These are phyloP conservation scores for Labeo calbasu DNA, from an alignment of 2,797 vertebrate species.

Conservation along the genomic window DNA sequence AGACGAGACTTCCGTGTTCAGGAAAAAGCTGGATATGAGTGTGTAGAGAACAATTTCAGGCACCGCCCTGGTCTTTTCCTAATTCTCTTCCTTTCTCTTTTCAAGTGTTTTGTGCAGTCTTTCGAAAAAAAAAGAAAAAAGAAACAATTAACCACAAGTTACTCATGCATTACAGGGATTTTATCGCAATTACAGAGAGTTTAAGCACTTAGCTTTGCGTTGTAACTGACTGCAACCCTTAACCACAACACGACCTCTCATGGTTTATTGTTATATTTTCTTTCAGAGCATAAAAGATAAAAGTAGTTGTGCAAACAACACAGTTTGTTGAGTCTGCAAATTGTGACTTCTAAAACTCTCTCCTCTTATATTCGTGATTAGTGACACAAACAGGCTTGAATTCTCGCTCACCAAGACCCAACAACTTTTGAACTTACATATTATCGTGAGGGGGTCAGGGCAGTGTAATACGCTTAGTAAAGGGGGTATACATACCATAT, in stretches of 20 bases:
- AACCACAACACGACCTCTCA: neutral
- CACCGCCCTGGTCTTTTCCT: neutral
- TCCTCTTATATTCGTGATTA: neutral
- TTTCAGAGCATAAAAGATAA: neutral
- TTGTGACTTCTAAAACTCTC: neutral
- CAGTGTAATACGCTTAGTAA: constrained; percentile 68
- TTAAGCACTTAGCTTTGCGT: neutral
- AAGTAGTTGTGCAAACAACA: neutral
- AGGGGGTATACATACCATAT: constrained; percentile 69
- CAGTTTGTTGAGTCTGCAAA: neutral
- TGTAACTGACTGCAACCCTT: neutral
- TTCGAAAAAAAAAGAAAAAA: neutral
- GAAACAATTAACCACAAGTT: neutral
- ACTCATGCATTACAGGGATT: neutral
- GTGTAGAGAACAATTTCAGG: neutral
- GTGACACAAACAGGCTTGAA: neutral
- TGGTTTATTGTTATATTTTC: neutral
- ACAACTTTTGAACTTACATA: constrained; percentile 61
- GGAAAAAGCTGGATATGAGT: no score
- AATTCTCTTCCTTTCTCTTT: neutral
- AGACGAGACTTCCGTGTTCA: no score
- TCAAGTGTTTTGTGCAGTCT: neutral
- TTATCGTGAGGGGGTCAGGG: constrained; percentile 53
- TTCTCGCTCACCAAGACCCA: neutral
- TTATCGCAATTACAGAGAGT: neutral